Percentiles rank a stretch among this genome's conserved stretches.
Conservation (phyloP, 1,140 invertebrate genomes). For the Belonocnema kinseyi region DNA sequence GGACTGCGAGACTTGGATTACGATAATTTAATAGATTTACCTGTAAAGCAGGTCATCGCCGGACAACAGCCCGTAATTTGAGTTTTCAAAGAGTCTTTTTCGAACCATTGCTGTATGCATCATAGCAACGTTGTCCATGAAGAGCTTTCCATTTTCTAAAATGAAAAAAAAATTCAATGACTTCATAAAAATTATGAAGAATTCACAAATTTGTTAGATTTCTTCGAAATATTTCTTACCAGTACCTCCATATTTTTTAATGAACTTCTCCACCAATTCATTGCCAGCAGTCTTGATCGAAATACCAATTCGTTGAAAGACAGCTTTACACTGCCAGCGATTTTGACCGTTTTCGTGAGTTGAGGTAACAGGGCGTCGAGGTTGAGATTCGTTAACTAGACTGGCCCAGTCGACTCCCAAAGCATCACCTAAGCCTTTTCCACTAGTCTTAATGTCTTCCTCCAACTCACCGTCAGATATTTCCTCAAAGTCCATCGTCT, state of each 20-base stretch:
- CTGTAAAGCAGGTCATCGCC: conserved; percentile 66
- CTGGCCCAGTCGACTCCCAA: conserved; percentile 95
- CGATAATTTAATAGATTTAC: conserved; percentile 49
- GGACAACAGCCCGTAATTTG: conserved; percentile 53
- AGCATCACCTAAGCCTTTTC: conserved; percentile 88
- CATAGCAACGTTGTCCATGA: conserved; percentile 66
- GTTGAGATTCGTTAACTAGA: conserved; percentile 85
- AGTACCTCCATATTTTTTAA: conserved; percentile 76
- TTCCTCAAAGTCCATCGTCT: conserved; percentile 90
- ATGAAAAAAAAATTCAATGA: neutral
- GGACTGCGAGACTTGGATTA: neutral
- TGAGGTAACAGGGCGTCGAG: conserved; percentile 70
- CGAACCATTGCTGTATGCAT: conserved; percentile 66
- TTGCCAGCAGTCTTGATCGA: conserved; percentile 83
- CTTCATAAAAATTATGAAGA: neutral
- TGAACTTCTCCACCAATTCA: conserved; percentile 79
- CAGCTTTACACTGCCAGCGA: conserved; percentile 85
- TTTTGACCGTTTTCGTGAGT: conserved; percentile 79
- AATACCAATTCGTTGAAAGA: conserved; percentile 84
- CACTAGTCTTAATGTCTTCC: conserved; percentile 80
- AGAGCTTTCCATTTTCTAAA: conserved; percentile 57
- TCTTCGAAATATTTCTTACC: conserved; percentile 46
- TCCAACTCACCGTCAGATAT: conserved; percentile 92
- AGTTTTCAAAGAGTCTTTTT: conserved; percentile 57
- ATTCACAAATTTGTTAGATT: neutral